These are phyloP conservation scores for Drosophila robusta DNA, from an alignment of 2,888 invertebrate species.

Conservation along the genomic window DNA sequence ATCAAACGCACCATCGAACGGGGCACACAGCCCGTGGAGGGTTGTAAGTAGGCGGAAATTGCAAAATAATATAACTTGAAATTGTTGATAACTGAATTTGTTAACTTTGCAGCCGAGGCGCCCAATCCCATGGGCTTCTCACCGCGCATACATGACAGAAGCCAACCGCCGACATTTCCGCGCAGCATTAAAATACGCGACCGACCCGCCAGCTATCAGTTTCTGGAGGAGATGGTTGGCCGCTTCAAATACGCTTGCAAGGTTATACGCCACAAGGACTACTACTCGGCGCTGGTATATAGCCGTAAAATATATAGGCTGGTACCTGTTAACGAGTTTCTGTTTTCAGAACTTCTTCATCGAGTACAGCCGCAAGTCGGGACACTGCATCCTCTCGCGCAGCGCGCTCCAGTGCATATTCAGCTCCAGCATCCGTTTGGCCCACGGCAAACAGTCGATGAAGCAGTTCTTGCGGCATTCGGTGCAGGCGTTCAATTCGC, in stretches of 20 bases:
- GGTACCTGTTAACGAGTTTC: neutral
- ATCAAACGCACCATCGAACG: constrained; percentile 91
- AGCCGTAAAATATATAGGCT: neutral
- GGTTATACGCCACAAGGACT: constrained; percentile 91
- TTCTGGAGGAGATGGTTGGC: constrained; percentile 92
- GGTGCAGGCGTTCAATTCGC: constrained; percentile 94
- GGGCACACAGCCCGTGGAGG: constrained; percentile 89
- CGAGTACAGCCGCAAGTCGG: constrained; percentile 94
- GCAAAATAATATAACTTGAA: rapidly evolving
- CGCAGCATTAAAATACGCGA: constrained; percentile 96
- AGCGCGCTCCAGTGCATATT: constrained; percentile 95
- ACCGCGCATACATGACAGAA: constrained; percentile 96
- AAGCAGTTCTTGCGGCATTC: constrained; percentile 94
- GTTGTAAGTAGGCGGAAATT: constrained; percentile 69
- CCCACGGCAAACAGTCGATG: constrained; percentile 86
- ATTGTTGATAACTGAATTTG: neutral
- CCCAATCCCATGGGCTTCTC: constrained; percentile 97
- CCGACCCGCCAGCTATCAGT: constrained; percentile 88
- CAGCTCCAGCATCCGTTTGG: constrained; percentile 84
- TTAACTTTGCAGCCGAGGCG: constrained; percentile 86
- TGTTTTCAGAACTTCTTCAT: constrained; percentile 93
- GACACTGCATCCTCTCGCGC: constrained; percentile 96
- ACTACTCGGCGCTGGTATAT: constrained; percentile 92
- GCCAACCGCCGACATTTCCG: constrained; percentile 99
- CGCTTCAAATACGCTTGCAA: constrained; percentile 93